phyloP scores from a whole-genome alignment of 2,113 vertebrate species.

The Chamaea fasciata region DNA sequence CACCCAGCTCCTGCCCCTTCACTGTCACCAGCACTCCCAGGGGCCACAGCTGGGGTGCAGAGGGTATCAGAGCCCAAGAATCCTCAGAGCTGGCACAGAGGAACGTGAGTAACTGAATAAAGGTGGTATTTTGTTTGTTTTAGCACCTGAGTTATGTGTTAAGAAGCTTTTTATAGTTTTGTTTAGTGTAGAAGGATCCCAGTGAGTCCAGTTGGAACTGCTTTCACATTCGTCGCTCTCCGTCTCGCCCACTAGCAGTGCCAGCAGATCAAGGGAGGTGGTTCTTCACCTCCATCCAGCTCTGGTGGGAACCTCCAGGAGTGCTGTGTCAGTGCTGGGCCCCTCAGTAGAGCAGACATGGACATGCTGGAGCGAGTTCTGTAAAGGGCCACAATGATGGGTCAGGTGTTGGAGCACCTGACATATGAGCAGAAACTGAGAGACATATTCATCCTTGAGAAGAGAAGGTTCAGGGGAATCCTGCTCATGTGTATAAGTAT shows the following conservation, averaged over 20 bases:
- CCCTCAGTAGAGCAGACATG: neutral
- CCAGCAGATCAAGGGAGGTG: neutral
- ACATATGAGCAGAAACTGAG: neutral
- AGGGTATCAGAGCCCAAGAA: neutral
- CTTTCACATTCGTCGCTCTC: neutral
- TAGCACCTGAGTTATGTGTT: neutral
- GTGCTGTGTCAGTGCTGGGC: neutral
- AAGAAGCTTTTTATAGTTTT: neutral
- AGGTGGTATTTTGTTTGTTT: neutral
- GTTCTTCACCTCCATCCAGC: neutral
- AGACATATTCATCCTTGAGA: neutral
- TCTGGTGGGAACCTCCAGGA: neutral
- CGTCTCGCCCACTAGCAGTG: neutral
- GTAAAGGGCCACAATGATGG: neutral
- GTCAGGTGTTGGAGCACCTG: neutral
- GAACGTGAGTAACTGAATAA: neutral
- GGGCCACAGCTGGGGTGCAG: neutral
- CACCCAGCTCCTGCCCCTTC: neutral
- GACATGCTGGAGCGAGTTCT: neutral
- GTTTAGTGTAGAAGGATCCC: neutral
- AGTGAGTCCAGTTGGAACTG: neutral
- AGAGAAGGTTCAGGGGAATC: neutral
- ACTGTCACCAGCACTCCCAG: neutral
- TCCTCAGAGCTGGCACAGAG: neutral
- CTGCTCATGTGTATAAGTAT: neutral